Conservation (phyloP, 2,888 invertebrate species). For the Altica lythri region DNA sequence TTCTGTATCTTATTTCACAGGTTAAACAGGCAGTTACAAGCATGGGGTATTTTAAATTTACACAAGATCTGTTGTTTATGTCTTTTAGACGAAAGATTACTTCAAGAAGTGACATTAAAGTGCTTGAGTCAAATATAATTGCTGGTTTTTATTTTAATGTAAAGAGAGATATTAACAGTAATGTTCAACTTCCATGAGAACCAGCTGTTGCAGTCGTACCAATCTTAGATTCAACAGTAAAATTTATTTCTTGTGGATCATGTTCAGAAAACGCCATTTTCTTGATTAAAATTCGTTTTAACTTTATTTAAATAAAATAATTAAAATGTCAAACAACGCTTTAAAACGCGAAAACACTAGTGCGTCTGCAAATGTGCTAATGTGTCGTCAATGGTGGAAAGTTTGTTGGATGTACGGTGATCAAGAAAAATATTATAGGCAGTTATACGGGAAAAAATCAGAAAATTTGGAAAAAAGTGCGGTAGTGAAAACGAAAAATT, state of each 20-base stretch:
- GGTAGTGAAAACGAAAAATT: constrained; percentile 19
- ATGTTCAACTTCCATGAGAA: constrained; percentile 11
- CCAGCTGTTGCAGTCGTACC: constrained; percentile 1
- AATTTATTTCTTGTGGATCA: no score
- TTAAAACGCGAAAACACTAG: constrained; percentile 52
- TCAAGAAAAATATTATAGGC: constrained; percentile 83
- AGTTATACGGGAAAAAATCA: constrained; percentile 67
- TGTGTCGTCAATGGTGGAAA: constrained; percentile 90
- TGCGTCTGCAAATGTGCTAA: constrained; percentile 71
- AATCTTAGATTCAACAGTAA: no score
- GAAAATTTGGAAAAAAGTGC: constrained; percentile 32
- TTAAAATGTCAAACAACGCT: constrained; percentile 45
- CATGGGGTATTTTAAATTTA: no score
- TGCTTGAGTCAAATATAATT: no score
- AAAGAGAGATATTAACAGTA: constrained; percentile 7
- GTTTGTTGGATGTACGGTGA: constrained; percentile 88
- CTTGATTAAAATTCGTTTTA: no score
- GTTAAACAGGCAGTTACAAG: neutral
- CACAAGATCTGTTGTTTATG: no score
- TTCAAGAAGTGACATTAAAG: no score
- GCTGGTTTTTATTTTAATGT: no score
- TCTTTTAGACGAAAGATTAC: no score
- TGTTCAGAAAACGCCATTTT: no score
- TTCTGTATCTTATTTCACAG: constrained; percentile 9
- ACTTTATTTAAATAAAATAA: neutral